Evolutionary conservation across 1,140 invertebrate species (phyloP).

Genomic region (Musca vetustissima): DNA sequence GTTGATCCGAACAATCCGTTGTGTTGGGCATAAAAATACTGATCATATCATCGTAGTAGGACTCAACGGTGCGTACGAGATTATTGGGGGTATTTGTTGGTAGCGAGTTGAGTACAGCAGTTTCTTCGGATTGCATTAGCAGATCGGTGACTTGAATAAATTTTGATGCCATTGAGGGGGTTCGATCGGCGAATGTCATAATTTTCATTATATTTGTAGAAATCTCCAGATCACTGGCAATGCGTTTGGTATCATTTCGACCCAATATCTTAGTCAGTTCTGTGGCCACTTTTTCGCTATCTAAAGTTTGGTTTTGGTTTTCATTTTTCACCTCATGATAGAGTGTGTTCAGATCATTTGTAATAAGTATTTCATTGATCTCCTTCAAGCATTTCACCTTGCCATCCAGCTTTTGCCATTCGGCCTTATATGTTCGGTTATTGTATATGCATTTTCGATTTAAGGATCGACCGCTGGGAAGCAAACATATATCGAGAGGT

Average conservation of each 20-base stretch:
- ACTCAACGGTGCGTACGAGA: background rate
- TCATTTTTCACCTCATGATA: background rate
- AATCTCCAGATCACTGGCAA: background rate
- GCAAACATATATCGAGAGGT: background rate
- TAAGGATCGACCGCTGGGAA: background rate
- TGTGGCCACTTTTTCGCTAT: background rate
- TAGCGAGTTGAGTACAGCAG: background rate
- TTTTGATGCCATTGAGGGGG: background rate
- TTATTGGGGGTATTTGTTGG: background rate
- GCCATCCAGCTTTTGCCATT: background rate
- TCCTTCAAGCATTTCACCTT: background rate
- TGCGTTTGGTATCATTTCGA: background rate
- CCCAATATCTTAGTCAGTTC: background rate
- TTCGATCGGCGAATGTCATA: background rate
- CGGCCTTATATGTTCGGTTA: background rate
- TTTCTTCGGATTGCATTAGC: background rate
- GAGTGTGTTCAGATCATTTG: background rate
- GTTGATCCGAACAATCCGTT: background rate
- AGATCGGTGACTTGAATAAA: background rate
- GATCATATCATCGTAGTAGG: background rate
- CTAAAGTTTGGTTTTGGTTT: too few species aligned
- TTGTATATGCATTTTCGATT: background rate
- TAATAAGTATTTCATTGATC: background rate
- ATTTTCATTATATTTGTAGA: background rate
- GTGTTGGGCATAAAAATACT: background rate